Conservation (phyloP, 2,797 vertebrate species). For the Tamandua tetradactyla region DNA sequence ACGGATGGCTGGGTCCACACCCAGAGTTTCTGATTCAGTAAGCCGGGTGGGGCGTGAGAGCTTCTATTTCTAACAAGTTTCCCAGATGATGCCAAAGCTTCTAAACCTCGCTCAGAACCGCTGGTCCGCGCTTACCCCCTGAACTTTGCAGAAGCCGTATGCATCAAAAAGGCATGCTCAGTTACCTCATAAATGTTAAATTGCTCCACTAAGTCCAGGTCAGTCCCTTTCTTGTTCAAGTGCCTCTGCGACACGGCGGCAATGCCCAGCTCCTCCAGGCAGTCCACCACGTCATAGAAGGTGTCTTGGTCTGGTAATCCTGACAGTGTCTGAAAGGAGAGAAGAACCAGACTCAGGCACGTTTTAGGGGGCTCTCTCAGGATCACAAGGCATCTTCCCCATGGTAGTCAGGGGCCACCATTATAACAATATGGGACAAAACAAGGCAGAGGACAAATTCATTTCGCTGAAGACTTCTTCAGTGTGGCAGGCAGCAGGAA, state of each 20-base stretch:
- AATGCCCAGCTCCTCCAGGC: constrained; percentile 95
- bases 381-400: not conserved
- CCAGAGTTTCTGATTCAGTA: not conserved
- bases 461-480: not conserved
- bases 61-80: not conserved
- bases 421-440: not conserved
- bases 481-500: not conserved
- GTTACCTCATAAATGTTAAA: constrained; percentile 98
- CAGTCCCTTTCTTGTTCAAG: constrained; percentile 94
- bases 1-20: not conserved
- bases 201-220: constrained; percentile 96
- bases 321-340: constrained; percentile 90
- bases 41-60: not conserved
- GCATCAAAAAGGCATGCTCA: constrained; percentile 69
- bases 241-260: constrained; percentile 93
- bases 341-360: constrained; percentile 71
- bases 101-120: not conserved
- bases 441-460: not conserved
- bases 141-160: constrained; percentile 63
- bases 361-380: not conserved
- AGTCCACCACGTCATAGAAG: constrained; percentile 97
- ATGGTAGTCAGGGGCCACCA: not conserved
- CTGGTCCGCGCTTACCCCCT: constrained; percentile 57
- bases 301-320: constrained; percentile 96
- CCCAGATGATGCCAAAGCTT: accelerated